Evolutionary conservation across 2,888 invertebrate species (phyloP), one percentile per base, ranked within the genome.

Genomic region (Caenorhabditis sp.): DNA sequence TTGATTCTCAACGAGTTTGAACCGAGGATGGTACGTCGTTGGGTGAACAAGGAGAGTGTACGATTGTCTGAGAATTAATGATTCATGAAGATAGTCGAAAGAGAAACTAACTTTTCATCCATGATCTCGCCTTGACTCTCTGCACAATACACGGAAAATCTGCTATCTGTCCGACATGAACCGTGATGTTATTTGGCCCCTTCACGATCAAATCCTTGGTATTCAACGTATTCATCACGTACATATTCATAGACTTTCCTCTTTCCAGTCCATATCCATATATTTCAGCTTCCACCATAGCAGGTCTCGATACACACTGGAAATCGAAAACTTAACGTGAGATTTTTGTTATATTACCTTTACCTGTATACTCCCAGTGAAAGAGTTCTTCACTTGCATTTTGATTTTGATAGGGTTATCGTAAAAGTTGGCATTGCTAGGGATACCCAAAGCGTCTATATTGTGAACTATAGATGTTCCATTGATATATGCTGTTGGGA

Each of bases 211-310:
- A 68, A 44, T 85, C 77, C 12, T 72, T 80, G 2, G 82, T 51
- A 19, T 64, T 61, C 6, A 54, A 19, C 12, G 64, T 76, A 24
- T 73, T 84, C 56, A 80, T 74, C 6, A 86, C 84, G 47, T 82
- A 87, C 44, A 82, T 70, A 51, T 88, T 86, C 73, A 80, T 83
- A 4, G 85, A 85, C 44, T 72, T 86, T 22, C 91, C 91, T n/a
- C 88, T 61, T 75, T 91, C 90, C 70, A 91, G 38, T 8, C 89
- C 91, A 22, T 54, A 72, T 7, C 91, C 91, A 74, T 91, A 91
- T 26, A 91, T 86, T 79, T 91, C 91, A 0, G 90, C 91, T 74
- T 91, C 91, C 26, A 89, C 89, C 91, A 91, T 91, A 10, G 91
- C 90, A 8, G 91, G 90, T 0, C 90, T 86, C 7, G 91, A 91